A percentile compares a stretch with the other conserved stretches of the same genome.
These are phyloP conservation scores for Sogatella furcifera DNA, from an alignment of 1,140 invertebrate genomes.

Conservation along the genomic window DNA sequence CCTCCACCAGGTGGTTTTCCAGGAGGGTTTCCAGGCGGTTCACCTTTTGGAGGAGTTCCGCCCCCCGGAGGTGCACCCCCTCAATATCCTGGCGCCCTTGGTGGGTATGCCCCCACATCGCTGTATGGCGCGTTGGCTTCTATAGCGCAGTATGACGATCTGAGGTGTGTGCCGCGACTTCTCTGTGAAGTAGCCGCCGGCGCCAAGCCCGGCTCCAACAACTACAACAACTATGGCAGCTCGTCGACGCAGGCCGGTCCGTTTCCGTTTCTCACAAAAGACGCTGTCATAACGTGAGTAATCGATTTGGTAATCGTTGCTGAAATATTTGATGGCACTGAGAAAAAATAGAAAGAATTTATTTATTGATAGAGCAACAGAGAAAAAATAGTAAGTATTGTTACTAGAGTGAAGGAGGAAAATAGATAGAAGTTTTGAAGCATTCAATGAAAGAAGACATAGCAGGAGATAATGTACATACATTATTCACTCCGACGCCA, in stretches of 20 bases:
- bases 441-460: too few species aligned
- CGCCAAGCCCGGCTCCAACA: conserved; percentile 38
- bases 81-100: neutral
- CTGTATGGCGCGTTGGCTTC: conserved; percentile 49
- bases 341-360: too few species aligned
- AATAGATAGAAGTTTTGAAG: too few species aligned
- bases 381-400: too few species aligned
- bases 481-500: too few species aligned
- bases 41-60: neutral
- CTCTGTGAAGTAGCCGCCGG: conserved; percentile 63
- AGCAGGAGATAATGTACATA: too few species aligned
- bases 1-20: neutral
- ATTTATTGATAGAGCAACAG: too few species aligned
- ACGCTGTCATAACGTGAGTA: conserved; percentile 54
- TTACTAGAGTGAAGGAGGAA: too few species aligned
- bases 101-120: conserved; percentile 18
- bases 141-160: conserved; percentile 61
- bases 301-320: too few species aligned
- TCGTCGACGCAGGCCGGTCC: conserved; percentile 27
- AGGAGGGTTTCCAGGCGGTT: neutral
- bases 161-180: conserved; percentile 62
- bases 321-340: too few species aligned
- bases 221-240: conserved; percentile 17
- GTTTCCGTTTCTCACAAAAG: conserved; percentile 44
- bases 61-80: neutral